Percentiles rank a stretch among this genome's conserved stretches.
phyloP scores from a whole-genome alignment of 2,888 invertebrate genomes.

The Coenonympha glycerion region DNA sequence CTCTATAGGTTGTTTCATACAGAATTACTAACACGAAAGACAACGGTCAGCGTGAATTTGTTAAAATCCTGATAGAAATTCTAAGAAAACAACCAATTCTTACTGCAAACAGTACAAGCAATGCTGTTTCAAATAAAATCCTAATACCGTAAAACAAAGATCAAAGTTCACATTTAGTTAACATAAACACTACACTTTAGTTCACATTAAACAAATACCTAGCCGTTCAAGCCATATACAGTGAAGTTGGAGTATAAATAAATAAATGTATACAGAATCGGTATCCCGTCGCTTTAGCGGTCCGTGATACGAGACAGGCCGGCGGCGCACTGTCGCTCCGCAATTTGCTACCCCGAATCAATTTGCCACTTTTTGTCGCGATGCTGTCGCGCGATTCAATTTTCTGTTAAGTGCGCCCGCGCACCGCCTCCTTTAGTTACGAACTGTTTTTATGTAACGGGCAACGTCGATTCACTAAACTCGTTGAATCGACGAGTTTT shows the following conservation, averaged over 20 bases:
- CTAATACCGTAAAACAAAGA: background rate
- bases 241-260: conserved; percentile 14
- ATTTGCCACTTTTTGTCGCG: conserved; percentile 66
- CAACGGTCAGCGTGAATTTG: too few species aligned
- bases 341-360: conserved; percentile 71
- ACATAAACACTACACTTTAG: background rate
- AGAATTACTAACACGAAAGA: too few species aligned
- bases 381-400: conserved; percentile 64
- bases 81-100: too few species aligned
- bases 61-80: too few species aligned
- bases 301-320: conserved; percentile 27
- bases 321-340: conserved; percentile 33
- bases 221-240: background rate
- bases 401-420: conserved; percentile 37
- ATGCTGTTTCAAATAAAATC: too few species aligned
- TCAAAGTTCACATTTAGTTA: background rate
- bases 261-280: conserved; percentile 11
- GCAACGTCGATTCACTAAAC: conserved; percentile 11
- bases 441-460: conserved; percentile 31
- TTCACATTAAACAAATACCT: background rate
- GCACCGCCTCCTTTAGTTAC: conserved; percentile 30
- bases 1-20: too few species aligned
- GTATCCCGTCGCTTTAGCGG: conserved; percentile 13
- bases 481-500: background rate
- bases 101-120: too few species aligned